Conservation (phyloP, 1,140 invertebrate species). For the Megalonaias nervosa region DNA sequence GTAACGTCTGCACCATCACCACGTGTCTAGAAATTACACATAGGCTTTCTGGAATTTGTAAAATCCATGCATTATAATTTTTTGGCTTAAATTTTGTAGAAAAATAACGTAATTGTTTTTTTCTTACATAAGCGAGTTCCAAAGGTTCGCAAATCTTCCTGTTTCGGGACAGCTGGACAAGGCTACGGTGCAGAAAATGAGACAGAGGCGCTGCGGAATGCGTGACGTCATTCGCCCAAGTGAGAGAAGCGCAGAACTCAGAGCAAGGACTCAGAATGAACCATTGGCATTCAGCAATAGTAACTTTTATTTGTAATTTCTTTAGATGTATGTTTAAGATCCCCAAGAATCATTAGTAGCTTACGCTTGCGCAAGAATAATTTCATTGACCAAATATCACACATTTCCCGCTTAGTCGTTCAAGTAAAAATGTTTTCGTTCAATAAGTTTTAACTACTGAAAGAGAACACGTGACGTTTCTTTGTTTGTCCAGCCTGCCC, state of each 20-base stretch:
- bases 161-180: conserved; percentile 41
- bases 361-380: not conserved
- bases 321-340: not conserved
- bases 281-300: conserved; percentile 25
- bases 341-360: not conserved
- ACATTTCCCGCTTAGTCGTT: not conserved
- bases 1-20: too few relatives aligned
- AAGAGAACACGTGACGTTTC: too few relatives aligned
- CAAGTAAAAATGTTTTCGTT: not conserved
- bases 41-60: too few relatives aligned
- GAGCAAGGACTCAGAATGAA: conserved; percentile 2
- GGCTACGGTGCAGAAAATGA: conserved; percentile 42
- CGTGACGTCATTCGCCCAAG: conserved; percentile 42
- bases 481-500: too few relatives aligned
- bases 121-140: conserved; percentile 41
- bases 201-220: conserved; percentile 47
- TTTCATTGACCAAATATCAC: not conserved
- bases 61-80: too few relatives aligned
- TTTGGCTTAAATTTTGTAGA: too few relatives aligned
- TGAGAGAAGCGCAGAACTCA: not conserved
- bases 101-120: too few relatives aligned
- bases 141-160: conserved; percentile 45
- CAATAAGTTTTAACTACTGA: too few relatives aligned
- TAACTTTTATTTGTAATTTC: conserved; percentile 9
- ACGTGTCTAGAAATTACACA: too few relatives aligned